Base-by-base conservation (phyloP, 2,888 invertebrate species). In the Ophioninae sp. region DNA sequence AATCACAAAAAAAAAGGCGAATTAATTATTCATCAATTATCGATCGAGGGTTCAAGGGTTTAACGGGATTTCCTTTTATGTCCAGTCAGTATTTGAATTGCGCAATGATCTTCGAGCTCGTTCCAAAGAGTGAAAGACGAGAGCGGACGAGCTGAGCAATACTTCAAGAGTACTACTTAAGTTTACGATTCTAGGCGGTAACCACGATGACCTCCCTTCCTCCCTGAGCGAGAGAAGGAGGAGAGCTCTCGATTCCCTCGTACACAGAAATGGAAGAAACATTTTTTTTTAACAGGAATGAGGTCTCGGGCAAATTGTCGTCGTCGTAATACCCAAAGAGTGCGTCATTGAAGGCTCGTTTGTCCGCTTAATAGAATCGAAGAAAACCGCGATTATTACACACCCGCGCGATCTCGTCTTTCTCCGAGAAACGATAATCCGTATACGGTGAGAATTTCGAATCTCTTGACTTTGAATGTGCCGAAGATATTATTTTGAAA, bases 131-230 rank as follows among this genome's bases (percentile, higher is more conserved):
- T 41, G 56, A 56, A 41, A 37, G 56, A 75, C 73, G 65, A 39
- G 65, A 61, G 64, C 50, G 17, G 67, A 57, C 30, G 62, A 74
- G 44, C 72, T 73, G 70, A 73, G 57, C 70, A 67, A 83, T 68
- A 73, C 73, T 76, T 85, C 78, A 86, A 87, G 86, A 84, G 85
- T 87, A 87, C 88, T 88, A 77, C 61, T 77, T 77, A 77, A 69
- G 7, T 90, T 89, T 89, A 91, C 87, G 89, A 89, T 69, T 84
- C 82, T 64, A 75, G 56, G 81, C 80, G 79, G 74, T 69, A 72
- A 79, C 76, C 56, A 73, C 83, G 56, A 62, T 44, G 41, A 65
- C 59, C 67, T 62, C 69, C 30, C 30, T 30, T 30, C 30, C 30
- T 76, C 72, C 44, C 75, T 70, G 56, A 39, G 44, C 44, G 50